Conservation (phyloP, 2,888 invertebrate genomes). For the Epinotia demarniana region DNA sequence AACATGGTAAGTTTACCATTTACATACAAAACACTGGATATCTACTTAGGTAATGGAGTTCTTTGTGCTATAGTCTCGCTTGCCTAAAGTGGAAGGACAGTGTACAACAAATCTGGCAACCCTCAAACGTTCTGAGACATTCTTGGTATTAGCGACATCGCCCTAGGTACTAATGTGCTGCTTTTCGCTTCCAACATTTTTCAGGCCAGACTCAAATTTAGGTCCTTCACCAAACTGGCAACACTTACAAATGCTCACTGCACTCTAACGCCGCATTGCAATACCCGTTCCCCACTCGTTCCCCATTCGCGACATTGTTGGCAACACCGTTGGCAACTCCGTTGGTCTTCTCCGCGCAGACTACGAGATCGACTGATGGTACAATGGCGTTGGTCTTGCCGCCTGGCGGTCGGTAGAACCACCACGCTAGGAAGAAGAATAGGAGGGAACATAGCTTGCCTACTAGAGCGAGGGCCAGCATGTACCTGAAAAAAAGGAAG, state of each 20-base stretch:
- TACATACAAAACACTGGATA: constrained; percentile 9
- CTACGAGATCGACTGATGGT: constrained; percentile 70
- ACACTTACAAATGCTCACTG: constrained; percentile 74
- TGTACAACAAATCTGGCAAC: neutral
- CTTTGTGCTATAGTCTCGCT: neutral
- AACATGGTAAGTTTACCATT: constrained; percentile 5
- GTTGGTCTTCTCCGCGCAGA: constrained; percentile 66
- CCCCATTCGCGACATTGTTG: constrained; percentile 45
- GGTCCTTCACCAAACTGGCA: constrained; percentile 2
- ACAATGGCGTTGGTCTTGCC: constrained; percentile 69
- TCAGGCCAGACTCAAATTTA: neutral
- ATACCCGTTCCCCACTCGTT: constrained; percentile 65
- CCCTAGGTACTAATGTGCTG: too few species aligned
- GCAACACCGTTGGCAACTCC: constrained; percentile 57
- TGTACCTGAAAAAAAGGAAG: constrained; percentile 81
- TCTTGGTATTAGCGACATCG: too few species aligned
- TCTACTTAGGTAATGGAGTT: neutral
- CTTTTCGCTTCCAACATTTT: neutral
- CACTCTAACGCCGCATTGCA: constrained; percentile 78
- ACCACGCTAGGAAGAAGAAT: constrained; percentile 91
- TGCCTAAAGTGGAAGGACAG: neutral
- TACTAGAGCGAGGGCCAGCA: constrained; percentile 89
- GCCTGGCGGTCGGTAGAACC: constrained; percentile 89
- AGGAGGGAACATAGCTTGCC: constrained; percentile 88
- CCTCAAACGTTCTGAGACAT: too few species aligned